Evolutionary conservation across 2,797 vertebrate species (phyloP), one percentile per base, ranked within the genome.

Genomic region (Glossophaga mutica): DNA sequence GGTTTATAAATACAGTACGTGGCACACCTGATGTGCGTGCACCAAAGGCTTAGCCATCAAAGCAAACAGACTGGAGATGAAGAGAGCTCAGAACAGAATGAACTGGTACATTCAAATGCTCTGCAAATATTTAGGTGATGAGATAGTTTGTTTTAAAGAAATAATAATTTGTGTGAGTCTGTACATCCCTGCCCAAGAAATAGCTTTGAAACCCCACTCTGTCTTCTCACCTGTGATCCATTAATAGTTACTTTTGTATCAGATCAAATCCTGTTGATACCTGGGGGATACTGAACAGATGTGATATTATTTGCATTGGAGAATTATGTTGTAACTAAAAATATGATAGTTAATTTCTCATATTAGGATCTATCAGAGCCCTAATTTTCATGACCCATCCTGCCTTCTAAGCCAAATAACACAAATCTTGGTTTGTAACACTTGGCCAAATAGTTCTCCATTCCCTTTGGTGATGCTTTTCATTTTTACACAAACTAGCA

Each of bases 211-310:
- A 81, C 48, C 48, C n/a, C 82, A 67, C 19, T 57, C 12, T 55
- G 0, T 52, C 87, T 67, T 91, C 91, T 76, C 9, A 92, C 22
- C 74, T 84, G n/a, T 67, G 19, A 87, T 32, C 55, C 46, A 42
- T 87, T 94, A 48, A 32, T 90, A 84, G 44, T 78, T 90, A 90
- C 48, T 94, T 79, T 52, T 92, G 59, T 59, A 52, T 79, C 86
- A 88, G 68, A 90, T 74, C 52, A 96, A 96, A 94, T 68, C 42
- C 37, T 67, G 2, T 59, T 15, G 70, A 74, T 42, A 77, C 22
- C 24, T 65, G 44, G 84, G 21, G 42, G 22, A 3, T 81, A n/a
- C 19, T 32, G 14, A 86, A 44, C 50, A 46, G 48, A 87, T 90
- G 6, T 19, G 4, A 78, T 55, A 0, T 83, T 81, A 71, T 76